A percentile compares a stretch with the other conserved stretches of the same genome.
Evolutionary conservation across 2,797 vertebrate genomes (phyloP).

Genomic region (Alca torda): DNA sequence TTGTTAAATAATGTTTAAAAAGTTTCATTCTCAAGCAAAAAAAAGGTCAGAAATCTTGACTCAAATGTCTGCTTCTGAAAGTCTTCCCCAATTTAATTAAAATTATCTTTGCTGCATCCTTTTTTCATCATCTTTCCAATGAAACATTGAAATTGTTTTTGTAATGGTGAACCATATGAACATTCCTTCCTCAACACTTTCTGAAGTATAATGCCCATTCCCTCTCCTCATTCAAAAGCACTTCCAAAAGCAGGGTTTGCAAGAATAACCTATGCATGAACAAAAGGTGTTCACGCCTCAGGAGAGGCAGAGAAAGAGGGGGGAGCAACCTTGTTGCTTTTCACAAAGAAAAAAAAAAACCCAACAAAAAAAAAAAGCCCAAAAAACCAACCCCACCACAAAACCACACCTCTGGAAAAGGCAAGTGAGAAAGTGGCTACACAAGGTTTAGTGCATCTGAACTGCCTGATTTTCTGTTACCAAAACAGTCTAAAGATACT

Average conservation of each 20-base stretch:
- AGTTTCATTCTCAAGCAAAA: constrained; percentile 21
- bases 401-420: constrained; percentile 14
- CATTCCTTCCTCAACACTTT: constrained; percentile 12
- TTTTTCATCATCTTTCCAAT: background rate
- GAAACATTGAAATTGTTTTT: background rate
- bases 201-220: constrained; percentile 33
- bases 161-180: constrained; percentile 22
- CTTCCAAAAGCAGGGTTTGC: constrained; percentile 5
- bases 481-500: background rate
- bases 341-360: background rate
- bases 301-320: background rate
- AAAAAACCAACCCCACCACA: background rate
- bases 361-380: background rate
- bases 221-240: background rate
- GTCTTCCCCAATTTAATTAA: background rate
- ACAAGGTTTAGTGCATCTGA: constrained; percentile 29
- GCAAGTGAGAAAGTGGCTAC: constrained; percentile 37
- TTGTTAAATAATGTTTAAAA: constrained; percentile 3
- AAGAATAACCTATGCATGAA: background rate
- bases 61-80: background rate
- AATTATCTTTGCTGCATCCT: background rate
- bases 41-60: background rate
- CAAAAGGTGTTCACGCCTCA: background rate
- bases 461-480: background rate
- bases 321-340: constrained; percentile 1